Percentiles rank a stretch among this genome's conserved stretches.
phyloP scores from a whole-genome alignment of 2,888 invertebrate species.

The Platyscelio sp. region DNA sequence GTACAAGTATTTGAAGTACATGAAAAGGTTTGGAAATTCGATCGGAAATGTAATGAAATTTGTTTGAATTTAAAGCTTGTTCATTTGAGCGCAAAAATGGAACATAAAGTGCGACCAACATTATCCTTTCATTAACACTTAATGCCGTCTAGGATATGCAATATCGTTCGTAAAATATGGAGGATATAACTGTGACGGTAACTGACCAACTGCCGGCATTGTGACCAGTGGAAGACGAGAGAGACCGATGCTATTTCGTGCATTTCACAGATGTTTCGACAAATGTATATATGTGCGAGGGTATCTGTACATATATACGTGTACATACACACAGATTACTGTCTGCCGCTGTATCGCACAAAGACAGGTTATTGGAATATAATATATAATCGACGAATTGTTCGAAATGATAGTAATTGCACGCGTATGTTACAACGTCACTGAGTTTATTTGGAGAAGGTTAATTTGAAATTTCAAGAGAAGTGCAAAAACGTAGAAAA shows the following conservation, averaged over 20 bases:
- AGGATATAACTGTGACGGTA: constrained; percentile 39
- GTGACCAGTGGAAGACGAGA: constrained; percentile 52
- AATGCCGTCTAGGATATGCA: constrained; percentile 54
- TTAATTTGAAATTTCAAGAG: constrained; percentile 9
- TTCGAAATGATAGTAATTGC: constrained; percentile 45
- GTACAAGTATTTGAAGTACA: too few relatives aligned
- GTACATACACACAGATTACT: constrained; percentile 56
- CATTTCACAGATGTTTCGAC: constrained; percentile 64
- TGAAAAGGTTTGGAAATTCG: too few relatives aligned
- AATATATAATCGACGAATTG: constrained; percentile 61
- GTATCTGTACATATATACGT: neutral
- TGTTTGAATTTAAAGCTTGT: constrained; percentile 7
- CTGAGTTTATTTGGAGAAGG: constrained; percentile 33
- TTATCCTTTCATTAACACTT: constrained; percentile 60
- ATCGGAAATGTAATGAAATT: neutral
- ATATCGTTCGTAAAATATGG: constrained; percentile 59
- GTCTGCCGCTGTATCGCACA: constrained; percentile 8
- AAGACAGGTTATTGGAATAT: constrained; percentile 48
- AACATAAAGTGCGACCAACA: constrained; percentile 16
- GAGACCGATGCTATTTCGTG: constrained; percentile 59
- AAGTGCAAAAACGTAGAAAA: neutral
- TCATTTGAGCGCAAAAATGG: constrained; percentile 15
- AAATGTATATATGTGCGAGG: constrained; percentile 22
- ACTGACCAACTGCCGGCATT: constrained; percentile 61
- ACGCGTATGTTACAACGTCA: constrained; percentile 22